Evolutionary conservation across 2,113 vertebrate genomes (phyloP).

Genomic region (Pycnonotus jocosus): DNA sequence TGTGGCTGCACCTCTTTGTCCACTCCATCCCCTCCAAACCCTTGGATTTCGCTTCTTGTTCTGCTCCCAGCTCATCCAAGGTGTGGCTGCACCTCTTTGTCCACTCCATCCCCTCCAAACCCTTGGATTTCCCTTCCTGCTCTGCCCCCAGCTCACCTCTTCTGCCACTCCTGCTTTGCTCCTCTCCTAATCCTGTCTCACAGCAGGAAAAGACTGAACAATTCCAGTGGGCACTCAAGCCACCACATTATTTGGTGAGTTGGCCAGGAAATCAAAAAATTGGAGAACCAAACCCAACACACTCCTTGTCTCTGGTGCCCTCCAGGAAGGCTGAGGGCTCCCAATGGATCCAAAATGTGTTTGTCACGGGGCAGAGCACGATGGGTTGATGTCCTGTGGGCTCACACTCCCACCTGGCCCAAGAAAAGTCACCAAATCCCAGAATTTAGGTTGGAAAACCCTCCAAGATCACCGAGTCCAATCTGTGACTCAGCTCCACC

Average conservation of each 20-base stretch:
- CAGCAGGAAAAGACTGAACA: not conserved
- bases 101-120: too few species aligned
- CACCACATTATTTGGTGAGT: not conserved
- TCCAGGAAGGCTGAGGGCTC: not conserved
- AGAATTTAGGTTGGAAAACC: not conserved
- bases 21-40: not conserved
- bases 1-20: too few species aligned
- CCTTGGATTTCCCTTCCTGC: too few species aligned
- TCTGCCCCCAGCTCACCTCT: too few species aligned
- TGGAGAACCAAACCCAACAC: not conserved
- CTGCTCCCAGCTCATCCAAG: too few species aligned
- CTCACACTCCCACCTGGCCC: not conserved
- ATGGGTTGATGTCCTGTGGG: not conserved
- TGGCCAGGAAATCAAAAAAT: not conserved
- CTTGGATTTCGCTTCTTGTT: too few species aligned
- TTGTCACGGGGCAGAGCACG: rapidly evolving
- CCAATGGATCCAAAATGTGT: not conserved
- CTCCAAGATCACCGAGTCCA: not conserved
- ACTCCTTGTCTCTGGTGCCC: not conserved
- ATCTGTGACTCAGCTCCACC: not conserved
- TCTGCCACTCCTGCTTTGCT: not conserved
- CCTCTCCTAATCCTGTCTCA: not conserved
- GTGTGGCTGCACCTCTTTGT: too few species aligned
- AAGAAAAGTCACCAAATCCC: not conserved
- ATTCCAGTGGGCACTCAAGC: not conserved